These are phyloP conservation scores for Thereva unica DNA, from an alignment of 2,888 invertebrate species.

Conservation along the genomic window DNA sequence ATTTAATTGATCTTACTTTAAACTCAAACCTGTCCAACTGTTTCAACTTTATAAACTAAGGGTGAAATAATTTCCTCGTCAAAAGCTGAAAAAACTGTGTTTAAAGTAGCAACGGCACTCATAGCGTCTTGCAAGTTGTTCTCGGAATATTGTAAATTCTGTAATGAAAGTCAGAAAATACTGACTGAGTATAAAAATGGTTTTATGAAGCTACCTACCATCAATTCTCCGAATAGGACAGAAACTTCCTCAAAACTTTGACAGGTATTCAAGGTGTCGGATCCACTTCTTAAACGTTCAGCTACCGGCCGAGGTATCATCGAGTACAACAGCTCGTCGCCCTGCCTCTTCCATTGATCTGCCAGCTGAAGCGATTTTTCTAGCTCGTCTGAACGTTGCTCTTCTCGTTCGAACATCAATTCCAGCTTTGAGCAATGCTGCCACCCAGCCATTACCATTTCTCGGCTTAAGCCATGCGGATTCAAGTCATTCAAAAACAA, in stretches of 20 bases:
- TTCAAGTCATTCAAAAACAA: conserved; percentile 82
- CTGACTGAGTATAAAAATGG: not conserved
- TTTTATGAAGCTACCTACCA: conserved; percentile 42
- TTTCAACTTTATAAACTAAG: conserved; percentile 91
- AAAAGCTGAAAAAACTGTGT: conserved; percentile 82
- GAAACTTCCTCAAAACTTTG: conserved; percentile 65
- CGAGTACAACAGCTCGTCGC: conserved; percentile 85
- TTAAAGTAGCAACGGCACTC: conserved; percentile 84
- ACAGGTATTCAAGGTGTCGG: conserved; percentile 77
- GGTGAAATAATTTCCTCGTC: conserved; percentile 83
- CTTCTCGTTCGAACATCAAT: conserved; percentile 80
- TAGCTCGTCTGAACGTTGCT: conserved; percentile 75
- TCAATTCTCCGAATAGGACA: conserved; percentile 55
- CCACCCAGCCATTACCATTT: conserved; percentile 83
- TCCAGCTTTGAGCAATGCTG: conserved; percentile 81
- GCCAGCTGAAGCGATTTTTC: conserved; percentile 76
- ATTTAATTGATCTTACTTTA: conserved; percentile 9
- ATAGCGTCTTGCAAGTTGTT: conserved; percentile 63
- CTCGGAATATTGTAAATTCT: conserved; percentile 38
- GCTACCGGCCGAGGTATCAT: conserved; percentile 90
- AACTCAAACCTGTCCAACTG: conserved; percentile 74
- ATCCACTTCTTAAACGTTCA: conserved; percentile 75
- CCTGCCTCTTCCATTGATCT: conserved; percentile 83
- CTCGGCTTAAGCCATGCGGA: conserved; percentile 80
- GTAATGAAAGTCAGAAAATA: not conserved